phyloP scores from a whole-genome alignment of 2,113 vertebrate genomes.

The Myrmecophaga tridactyla region DNA sequence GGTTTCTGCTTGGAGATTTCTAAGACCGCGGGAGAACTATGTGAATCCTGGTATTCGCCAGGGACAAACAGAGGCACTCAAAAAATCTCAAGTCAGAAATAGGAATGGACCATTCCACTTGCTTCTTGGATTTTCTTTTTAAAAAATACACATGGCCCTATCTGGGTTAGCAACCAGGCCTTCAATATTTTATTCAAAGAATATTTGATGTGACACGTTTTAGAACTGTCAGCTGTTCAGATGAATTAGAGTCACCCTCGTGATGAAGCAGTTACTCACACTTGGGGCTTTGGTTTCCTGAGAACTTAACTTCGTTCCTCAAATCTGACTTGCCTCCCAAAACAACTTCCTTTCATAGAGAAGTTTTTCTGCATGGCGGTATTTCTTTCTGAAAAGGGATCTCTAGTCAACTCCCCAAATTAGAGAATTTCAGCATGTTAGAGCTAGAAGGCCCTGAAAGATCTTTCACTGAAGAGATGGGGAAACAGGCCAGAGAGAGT shows the following conservation, averaged over 20 bases:
- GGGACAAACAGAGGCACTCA: not conserved
- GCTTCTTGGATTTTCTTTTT: not conserved
- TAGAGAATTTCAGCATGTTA: not conserved
- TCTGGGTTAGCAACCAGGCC: not conserved
- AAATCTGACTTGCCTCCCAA: not conserved
- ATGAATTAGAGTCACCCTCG: not conserved
- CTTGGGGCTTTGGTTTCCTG: conserved; percentile 4
- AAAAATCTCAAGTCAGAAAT: not conserved
- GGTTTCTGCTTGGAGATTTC: not conserved
- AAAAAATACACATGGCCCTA: not conserved
- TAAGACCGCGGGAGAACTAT: conserved; percentile 28
- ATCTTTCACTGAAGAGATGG: not conserved
- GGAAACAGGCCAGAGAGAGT: not conserved
- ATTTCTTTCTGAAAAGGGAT: conserved; percentile 7
- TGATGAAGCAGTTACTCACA: conserved; percentile 30
- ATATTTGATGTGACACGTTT: conserved; percentile 50
- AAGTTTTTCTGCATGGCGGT: not conserved
- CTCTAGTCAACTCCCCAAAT: not conserved
- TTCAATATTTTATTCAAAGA: conserved; percentile 29
- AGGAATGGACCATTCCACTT: not conserved
- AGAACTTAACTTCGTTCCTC: not conserved
- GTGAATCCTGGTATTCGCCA: not conserved
- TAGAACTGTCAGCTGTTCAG: not conserved
- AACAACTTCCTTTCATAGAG: not conserved
- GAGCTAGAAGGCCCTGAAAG: not conserved